Conservation (phyloP, 2,113 vertebrate genomes). For the Tichodroma muraria region DNA sequence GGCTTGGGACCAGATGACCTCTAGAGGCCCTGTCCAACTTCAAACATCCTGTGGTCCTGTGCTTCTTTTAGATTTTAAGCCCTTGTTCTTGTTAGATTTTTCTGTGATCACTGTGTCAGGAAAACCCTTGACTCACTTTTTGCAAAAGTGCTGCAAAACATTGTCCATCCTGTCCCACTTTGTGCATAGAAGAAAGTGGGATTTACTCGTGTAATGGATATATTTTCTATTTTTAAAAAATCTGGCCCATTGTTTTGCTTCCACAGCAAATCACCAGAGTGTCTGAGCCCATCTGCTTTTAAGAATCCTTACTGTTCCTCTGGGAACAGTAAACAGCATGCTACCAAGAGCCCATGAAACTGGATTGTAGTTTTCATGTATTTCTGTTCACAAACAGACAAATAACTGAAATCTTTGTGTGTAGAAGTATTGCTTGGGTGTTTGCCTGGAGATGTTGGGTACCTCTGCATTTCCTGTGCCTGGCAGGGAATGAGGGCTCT, state of each 20-base stretch:
- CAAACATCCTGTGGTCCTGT: neutral
- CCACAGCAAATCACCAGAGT: neutral
- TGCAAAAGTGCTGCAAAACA: neutral
- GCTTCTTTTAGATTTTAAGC: neutral
- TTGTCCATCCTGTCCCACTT: neutral
- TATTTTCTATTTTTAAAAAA: conserved; percentile 36
- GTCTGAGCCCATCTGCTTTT: conserved; percentile 40
- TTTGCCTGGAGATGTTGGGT: neutral
- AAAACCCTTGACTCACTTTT: neutral
- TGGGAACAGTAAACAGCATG: conserved; percentile 14
- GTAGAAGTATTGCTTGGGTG: rapidly evolving
- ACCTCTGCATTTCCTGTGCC: neutral
- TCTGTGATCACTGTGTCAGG: neutral
- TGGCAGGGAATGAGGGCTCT: neutral
- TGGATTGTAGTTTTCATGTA: neutral
- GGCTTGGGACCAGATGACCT: neutral
- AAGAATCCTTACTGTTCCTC: conserved; percentile 41
- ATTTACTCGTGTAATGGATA: neutral
- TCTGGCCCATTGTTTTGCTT: conserved; percentile 21
- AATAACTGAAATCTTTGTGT: neutral
- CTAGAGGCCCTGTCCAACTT: neutral
- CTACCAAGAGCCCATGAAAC: conserved; percentile 6
- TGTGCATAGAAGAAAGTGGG: neutral
- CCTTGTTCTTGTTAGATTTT: neutral
- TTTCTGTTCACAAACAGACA: neutral